phyloP scores from a whole-genome alignment of 2,113 vertebrate species.

The Lichenostomus cassidix region DNA sequence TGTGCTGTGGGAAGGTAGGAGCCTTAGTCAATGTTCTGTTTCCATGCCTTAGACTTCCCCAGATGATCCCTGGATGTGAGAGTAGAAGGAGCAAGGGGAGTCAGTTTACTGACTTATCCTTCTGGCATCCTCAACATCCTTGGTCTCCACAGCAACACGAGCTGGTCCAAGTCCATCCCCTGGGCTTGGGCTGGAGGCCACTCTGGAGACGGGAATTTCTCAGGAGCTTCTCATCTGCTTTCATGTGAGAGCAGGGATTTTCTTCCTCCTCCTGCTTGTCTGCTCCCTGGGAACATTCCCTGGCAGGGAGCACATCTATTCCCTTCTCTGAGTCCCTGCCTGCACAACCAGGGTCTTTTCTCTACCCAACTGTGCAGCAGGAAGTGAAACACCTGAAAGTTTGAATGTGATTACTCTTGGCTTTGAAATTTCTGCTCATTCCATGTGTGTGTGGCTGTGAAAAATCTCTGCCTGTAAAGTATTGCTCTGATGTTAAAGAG shows the following conservation, averaged over 20 bases:
- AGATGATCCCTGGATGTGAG: not conserved
- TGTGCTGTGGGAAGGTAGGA: not conserved
- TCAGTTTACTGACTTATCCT: not conserved
- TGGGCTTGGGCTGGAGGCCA: not conserved
- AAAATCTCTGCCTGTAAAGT: not conserved
- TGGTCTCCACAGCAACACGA: not conserved
- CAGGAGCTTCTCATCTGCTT: not conserved
- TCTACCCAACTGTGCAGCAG: not conserved
- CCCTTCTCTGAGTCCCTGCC: not conserved
- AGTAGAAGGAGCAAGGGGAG: not conserved
- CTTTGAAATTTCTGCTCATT: not conserved
- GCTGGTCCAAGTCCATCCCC: not conserved
- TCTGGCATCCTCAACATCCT: not conserved
- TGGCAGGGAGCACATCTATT: fast-evolving
- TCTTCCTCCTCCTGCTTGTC: not conserved
- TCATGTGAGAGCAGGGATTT: not conserved
- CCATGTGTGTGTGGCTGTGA: not conserved
- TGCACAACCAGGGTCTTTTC: not conserved
- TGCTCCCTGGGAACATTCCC: not conserved
- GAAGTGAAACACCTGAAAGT: not conserved
- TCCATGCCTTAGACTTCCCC: not conserved
- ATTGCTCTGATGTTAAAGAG: not conserved
- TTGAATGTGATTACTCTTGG: not conserved
- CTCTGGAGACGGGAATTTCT: not conserved
- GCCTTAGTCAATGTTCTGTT: not conserved